Evolutionary conservation across 92 coral and sea anemone genomes (phyloP), one percentile per base, ranked within the genome.

Genomic region (Siderastrea radians): DNA sequence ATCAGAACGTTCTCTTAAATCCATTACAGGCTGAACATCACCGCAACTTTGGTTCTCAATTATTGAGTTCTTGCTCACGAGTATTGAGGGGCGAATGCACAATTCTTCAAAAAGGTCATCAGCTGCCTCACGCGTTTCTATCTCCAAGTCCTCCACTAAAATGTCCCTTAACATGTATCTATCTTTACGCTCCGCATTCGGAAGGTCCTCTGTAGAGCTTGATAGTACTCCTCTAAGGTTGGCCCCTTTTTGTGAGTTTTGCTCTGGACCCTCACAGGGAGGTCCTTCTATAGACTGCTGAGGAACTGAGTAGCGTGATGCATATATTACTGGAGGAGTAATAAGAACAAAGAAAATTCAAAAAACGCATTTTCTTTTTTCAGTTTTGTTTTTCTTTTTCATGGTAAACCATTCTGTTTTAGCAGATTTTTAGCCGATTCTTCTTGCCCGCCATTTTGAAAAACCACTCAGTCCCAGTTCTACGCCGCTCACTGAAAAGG

Each of bases 271-370:
- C 15, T 50, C 50, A 44, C 12, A 15, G 0, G 19, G 14, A 50
- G 48, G 71, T n/a, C 38, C 83, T 49, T 66, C 64, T 0, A 26
- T 26, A 14, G 43, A 6, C 38, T 4, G 43, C 54, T 51, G 38
- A 49, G 84, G 84, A 48, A 80, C 84, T 13, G 84, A 50, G 53
- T 80, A 80, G 13, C 75, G 72, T 3, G 84, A 80, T 8, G 84
- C 84, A 11, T 80, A 80, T 53, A 51, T 26, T 48, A 6, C 84
- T 66, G 54, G 5, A 19, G 7, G 6, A 15, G 2, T n/a, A 4
- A 52, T 50, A 74, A 26, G 7, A 12, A 50, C 2, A 48, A 13
- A 48, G 13, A 48, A 14, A 49, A 48, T 5, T 45, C 15, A 44
- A 3, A 10, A 68, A 17, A 72, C 54, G 15, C 17, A 10, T 6